Evolutionary conservation across 1,140 invertebrate genomes (phyloP).

Genomic region (Drosophila pachea): DNA sequence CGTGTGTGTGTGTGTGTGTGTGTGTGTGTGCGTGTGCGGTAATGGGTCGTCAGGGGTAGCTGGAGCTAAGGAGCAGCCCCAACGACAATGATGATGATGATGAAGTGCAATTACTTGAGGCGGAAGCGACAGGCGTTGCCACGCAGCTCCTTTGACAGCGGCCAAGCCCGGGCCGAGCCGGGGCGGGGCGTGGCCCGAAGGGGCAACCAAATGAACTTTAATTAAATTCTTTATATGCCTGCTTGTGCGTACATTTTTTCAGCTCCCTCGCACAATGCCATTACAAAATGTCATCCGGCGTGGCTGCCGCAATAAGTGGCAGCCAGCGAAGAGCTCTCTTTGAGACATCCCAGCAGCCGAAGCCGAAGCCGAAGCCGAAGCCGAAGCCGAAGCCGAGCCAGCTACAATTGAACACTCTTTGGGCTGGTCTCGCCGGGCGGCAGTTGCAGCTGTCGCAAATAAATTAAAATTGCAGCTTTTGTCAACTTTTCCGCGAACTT

Average conservation of each 20-base stretch:
- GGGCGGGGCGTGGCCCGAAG: background rate
- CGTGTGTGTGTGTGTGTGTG: slow-evolving; percentile 8
- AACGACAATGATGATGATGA: slow-evolving; percentile 48
- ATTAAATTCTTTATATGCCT: slow-evolving; percentile 71
- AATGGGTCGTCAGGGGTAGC: slow-evolving; percentile 27
- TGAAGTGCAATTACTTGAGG: slow-evolving; percentile 67
- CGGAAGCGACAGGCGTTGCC: slow-evolving; percentile 52
- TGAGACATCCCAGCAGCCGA: background rate
- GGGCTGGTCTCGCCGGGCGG: slow-evolving; percentile 8
- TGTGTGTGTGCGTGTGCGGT: slow-evolving; percentile 25
- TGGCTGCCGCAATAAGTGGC: background rate
- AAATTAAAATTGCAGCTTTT: slow-evolving; percentile 59
- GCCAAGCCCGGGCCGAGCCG: background rate
- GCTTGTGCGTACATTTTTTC: slow-evolving; percentile 54
- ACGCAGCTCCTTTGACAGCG: slow-evolving; percentile 18
- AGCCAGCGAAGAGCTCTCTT: too few relatives aligned
- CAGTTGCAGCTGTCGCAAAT: slow-evolving; percentile 39
- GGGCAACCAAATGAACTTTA: slow-evolving; percentile 67
- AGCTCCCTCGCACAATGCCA: slow-evolving; percentile 34
- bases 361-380: too few relatives aligned
- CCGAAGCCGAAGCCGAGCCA: background rate
- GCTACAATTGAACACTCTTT: background rate
- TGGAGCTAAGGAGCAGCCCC: background rate
- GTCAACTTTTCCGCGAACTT: slow-evolving; percentile 63
- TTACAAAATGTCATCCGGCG: slow-evolving; percentile 52